Evolutionary conservation across 1,140 invertebrate species (phyloP).

Genomic region (Aphidius gifuensis): DNA sequence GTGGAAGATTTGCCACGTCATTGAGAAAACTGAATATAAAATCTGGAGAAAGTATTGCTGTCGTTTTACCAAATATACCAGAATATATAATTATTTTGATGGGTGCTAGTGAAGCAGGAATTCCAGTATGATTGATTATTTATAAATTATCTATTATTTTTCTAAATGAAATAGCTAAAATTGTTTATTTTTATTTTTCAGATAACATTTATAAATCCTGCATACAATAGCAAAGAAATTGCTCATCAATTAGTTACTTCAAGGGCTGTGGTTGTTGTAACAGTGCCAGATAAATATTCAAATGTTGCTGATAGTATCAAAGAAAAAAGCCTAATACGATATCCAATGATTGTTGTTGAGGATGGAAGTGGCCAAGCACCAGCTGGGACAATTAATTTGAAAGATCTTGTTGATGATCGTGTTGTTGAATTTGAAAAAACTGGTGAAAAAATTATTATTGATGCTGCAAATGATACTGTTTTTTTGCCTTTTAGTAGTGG

Average conservation of each 20-base stretch:
- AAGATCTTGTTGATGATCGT: slow-evolving; percentile 22
- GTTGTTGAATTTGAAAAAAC: slow-evolving; percentile 33
- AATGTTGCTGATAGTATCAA: slow-evolving; percentile 49
- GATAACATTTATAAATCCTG: slow-evolving; percentile 31
- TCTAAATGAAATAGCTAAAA: too few species aligned
- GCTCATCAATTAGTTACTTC: slow-evolving; percentile 64
- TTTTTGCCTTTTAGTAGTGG: slow-evolving; percentile 75
- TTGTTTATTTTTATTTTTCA: slow-evolving; percentile 3
- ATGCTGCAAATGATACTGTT: slow-evolving; percentile 51
- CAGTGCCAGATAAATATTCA: slow-evolving; percentile 51
- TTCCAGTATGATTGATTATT: slow-evolving; percentile 51
- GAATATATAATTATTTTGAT: slow-evolving; percentile 66
- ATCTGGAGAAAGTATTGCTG: slow-evolving; percentile 65
- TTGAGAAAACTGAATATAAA: slow-evolving; percentile 62
- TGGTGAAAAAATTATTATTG: slow-evolving; percentile 47
- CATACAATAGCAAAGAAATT: slow-evolving; percentile 62
- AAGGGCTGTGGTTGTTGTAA: slow-evolving; percentile 64
- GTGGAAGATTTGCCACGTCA: slow-evolving; percentile 62
- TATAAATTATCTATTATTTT: too few species aligned
- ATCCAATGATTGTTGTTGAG: slow-evolving; percentile 57
- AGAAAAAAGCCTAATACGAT: slow-evolving; percentile 46
- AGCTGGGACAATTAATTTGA: slow-evolving; percentile 58
- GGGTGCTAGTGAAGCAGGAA: slow-evolving; percentile 66
- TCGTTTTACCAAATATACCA: slow-evolving; percentile 70
- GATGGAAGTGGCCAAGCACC: slow-evolving; percentile 52